These are phyloP conservation scores for Delphinus delphis DNA, from an alignment of 2,113 vertebrate genomes.

Conservation along the genomic window DNA sequence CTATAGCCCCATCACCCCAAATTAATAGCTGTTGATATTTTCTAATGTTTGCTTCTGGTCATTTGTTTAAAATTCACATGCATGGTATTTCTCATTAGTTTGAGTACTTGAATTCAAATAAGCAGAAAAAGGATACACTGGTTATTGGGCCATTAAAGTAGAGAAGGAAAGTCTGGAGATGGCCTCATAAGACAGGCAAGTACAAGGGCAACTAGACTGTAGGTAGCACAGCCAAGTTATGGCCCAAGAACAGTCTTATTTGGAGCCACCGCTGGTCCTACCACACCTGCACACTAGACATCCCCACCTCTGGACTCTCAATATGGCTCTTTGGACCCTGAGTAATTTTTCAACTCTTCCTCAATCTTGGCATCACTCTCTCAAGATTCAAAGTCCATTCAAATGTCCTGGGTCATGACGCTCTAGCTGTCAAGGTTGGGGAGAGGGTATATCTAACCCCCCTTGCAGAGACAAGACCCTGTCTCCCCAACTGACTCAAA, in stretches of 20 bases:
- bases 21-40: not conserved
- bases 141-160: not conserved
- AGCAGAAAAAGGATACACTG: slow-evolving; percentile 16
- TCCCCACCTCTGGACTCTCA: not conserved
- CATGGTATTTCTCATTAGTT: not conserved
- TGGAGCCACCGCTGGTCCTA: not conserved
- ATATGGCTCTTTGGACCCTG: not conserved
- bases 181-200: not conserved
- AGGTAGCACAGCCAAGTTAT: not conserved
- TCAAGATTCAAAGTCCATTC: slow-evolving; percentile 25
- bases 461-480: not conserved
- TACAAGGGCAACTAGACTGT: not conserved
- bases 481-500: not conserved
- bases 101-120: not conserved
- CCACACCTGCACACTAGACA: not conserved
- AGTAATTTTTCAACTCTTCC: slow-evolving; percentile 8
- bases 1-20: not conserved
- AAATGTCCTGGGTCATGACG: not conserved
- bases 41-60: not conserved
- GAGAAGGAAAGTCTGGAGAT: not conserved
- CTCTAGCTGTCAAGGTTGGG: not conserved
- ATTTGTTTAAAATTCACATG: slow-evolving; percentile 28
- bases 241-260: not conserved
- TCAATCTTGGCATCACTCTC: not conserved
- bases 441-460: not conserved